A percentile compares a stretch with the other conserved stretches of the same genome.
Evolutionary conservation across 35 echinoderm and acorn worm genomes (phyloP).

Genomic region (Eucidaris tribuloides): DNA sequence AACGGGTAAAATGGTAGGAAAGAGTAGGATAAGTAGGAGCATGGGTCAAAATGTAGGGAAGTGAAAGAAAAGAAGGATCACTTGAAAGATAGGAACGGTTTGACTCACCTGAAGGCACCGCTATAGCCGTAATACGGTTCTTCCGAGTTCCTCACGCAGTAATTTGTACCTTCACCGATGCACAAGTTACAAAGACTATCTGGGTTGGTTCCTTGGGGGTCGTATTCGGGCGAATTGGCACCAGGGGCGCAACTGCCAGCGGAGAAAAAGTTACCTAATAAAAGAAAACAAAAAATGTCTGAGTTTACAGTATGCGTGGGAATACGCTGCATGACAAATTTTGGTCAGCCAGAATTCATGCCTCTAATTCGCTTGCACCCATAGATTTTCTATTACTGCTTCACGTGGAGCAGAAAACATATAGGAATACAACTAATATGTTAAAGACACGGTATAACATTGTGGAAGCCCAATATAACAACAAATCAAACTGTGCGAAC

Average conservation of each 20-base stretch:
- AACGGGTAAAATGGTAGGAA: background rate
- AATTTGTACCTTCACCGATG: conserved; percentile 38
- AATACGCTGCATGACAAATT: background rate
- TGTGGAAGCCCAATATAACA: no score
- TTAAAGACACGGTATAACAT: no score
- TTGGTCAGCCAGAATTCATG: background rate
- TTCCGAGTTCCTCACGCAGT: conserved; percentile 47
- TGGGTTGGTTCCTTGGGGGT: conserved; percentile 70
- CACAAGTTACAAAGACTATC: conserved; percentile 68
- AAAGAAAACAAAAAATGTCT: background rate
- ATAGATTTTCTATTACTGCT: background rate
- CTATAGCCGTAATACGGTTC: conserved; percentile 84
- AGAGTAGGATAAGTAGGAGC: background rate
- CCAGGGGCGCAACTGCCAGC: conserved; percentile 83
- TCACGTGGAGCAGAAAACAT: background rate
- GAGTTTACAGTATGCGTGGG: background rate
- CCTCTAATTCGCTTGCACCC: background rate
- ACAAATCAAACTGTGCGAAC: no score
- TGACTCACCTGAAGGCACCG: conserved; percentile 86
- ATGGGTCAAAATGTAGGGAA: no score
- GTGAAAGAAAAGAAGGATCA: background rate
- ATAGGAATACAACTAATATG: background rate
- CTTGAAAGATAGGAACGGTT: background rate
- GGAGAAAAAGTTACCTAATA: conserved; percentile 65
- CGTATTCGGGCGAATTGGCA: conserved; percentile 24